A percentile compares a stretch with the other conserved stretches of the same genome.
These are phyloP conservation scores for Petrocephalus zakoni DNA, from an alignment of 2,113 vertebrate species.

Conservation along the genomic window DNA sequence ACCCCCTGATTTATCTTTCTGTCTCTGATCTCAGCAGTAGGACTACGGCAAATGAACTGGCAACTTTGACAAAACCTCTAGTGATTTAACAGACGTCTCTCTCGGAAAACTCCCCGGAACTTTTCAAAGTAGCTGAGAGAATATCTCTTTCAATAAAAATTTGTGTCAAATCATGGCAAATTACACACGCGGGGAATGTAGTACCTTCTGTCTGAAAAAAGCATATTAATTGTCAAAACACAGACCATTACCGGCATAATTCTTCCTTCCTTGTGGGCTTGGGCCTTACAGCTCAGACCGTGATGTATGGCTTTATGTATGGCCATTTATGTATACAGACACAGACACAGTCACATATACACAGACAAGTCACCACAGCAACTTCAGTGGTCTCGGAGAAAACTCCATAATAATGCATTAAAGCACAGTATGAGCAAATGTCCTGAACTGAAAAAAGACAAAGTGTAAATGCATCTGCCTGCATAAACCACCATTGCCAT, in stretches of 20 bases:
- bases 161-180: not conserved
- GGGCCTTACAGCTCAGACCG: not conserved
- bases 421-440: not conserved
- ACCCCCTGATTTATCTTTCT: conserved; percentile 99
- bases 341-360: too few relatives aligned
- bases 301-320: not conserved
- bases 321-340: too few relatives aligned
- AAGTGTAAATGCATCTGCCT: not conserved
- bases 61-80: conserved; percentile 76
- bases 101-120: conserved; percentile 21
- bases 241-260: not conserved
- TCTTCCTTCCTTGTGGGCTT: not conserved
- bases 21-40: conserved; percentile 98
- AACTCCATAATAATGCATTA: not conserved
- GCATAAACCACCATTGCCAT: not conserved
- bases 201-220: not conserved
- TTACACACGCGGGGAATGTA: not conserved
- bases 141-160: not conserved
- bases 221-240: not conserved
- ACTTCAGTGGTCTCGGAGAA: not conserved
- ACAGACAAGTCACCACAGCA: not conserved
- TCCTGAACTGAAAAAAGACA: not conserved
- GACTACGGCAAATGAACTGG: conserved; percentile 99
- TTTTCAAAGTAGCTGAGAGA: not conserved
- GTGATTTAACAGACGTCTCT: conserved; percentile 62